A percentile compares a stretch with the other conserved stretches of the same genome.
These are phyloP conservation scores for Phainopepla nitens DNA, from an alignment of 2,113 vertebrate genomes.

Conservation along the genomic window DNA sequence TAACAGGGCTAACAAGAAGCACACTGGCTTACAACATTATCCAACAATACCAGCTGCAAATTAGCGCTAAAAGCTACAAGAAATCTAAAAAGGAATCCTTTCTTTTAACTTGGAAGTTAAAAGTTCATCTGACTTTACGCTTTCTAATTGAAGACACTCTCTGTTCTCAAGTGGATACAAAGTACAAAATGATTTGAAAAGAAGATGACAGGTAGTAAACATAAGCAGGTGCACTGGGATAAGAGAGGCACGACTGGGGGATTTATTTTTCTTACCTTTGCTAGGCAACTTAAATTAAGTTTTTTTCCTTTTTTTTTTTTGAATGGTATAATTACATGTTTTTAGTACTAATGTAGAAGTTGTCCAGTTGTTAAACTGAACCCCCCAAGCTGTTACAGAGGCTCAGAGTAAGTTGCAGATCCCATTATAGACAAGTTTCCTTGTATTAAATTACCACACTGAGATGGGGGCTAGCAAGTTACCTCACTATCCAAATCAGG, in stretches of 20 bases:
- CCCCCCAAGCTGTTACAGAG: not conserved
- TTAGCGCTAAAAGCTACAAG: not conserved
- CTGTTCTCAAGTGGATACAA: not conserved
- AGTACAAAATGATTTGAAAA: not conserved
- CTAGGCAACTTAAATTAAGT: not conserved
- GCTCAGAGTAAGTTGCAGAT: not conserved
- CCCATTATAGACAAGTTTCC: no score
- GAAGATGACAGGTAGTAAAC: not conserved
- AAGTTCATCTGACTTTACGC: not conserved
- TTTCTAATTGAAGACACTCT: not conserved
- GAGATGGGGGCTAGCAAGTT: not conserved
- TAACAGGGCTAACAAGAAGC: not conserved
- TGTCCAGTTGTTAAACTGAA: not conserved
- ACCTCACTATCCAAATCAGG: not conserved
- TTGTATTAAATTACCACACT: not conserved
- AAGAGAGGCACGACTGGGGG: not conserved
- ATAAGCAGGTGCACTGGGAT: not conserved
- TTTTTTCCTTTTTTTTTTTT: not conserved
- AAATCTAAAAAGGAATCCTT: not conserved
- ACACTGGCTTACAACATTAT: not conserved
- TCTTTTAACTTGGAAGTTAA: not conserved
- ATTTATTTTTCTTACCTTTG: not conserved
- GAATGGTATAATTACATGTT: accelerated
- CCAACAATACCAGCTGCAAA: not conserved
- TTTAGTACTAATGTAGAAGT: not conserved